Conservation (phyloP, 2,113 vertebrate genomes). For the Symphodus melops region DNA sequence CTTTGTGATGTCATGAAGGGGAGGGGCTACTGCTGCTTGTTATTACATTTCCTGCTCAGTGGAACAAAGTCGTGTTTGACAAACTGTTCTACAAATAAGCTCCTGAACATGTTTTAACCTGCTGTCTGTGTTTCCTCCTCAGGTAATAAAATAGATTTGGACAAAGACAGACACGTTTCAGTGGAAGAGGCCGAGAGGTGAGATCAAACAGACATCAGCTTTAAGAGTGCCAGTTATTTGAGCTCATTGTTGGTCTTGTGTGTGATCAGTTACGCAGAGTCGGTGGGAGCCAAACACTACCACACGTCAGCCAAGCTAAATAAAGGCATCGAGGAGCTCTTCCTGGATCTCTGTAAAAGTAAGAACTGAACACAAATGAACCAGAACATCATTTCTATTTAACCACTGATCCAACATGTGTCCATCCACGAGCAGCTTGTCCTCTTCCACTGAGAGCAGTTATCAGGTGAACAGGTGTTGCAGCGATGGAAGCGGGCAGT, state of each 20-base stretch:
- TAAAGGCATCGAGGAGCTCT: conserved; percentile 99
- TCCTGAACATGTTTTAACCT: not conserved
- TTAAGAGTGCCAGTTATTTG: not conserved
- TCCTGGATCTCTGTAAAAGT: conserved; percentile 99
- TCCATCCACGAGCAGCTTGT: too few species aligned
- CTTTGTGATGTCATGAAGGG: too few species aligned
- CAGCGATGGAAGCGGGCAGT: too few species aligned
- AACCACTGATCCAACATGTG: too few species aligned
- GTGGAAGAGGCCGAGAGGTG: conserved; percentile 97
- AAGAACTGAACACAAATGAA: conserved; percentile 50
- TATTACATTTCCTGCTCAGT: too few species aligned
- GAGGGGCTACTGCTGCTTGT: too few species aligned
- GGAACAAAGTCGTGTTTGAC: too few species aligned
- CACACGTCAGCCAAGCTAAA: conserved; percentile 98
- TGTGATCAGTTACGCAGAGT: conserved; percentile 91
- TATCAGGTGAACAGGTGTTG: too few species aligned
- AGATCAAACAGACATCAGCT: conserved; percentile 40
- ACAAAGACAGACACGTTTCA: conserved; percentile 97
- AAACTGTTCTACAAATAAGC: too few species aligned
- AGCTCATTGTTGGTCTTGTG: not conserved
- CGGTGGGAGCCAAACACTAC: conserved; percentile 98
- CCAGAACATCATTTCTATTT: too few species aligned
- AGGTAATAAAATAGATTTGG: conserved; percentile 99
- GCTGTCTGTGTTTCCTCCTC: conserved; percentile 16
- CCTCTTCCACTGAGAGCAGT: too few species aligned